Conservation (phyloP, 2,113 vertebrate genomes). For the Coreoperca whiteheadi region DNA sequence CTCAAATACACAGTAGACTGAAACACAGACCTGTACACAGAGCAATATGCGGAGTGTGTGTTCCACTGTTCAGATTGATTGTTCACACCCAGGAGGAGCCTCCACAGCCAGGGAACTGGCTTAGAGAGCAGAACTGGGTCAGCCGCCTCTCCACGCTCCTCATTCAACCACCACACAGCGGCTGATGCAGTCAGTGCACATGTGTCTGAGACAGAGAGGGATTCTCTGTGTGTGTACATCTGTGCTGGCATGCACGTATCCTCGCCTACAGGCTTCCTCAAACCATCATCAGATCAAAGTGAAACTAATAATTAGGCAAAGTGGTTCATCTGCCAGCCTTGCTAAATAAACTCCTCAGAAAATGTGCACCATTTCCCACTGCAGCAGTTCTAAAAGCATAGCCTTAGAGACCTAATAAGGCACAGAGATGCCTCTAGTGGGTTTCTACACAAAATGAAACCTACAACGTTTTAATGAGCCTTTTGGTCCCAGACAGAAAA, state of each 20-base stretch:
- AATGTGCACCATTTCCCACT: conserved; percentile 19
- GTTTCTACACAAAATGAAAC: conserved; percentile 3
- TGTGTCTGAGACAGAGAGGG: conserved; percentile 37
- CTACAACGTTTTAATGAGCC: conserved; percentile 44
- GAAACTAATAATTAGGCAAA: conserved; percentile 68
- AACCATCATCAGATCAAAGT: conserved; percentile 66
- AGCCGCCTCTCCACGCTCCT: conserved; percentile 56
- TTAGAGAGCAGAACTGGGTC: conserved; percentile 75
- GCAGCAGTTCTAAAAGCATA: conserved; percentile 16
- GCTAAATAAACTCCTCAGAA: conserved; percentile 17
- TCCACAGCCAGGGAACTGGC: conserved; percentile 41
- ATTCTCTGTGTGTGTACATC: conserved; percentile 47
- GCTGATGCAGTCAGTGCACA: conserved; percentile 45
- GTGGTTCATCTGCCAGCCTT: conserved; percentile 40
- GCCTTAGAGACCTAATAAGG: not conserved
- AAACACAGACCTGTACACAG: not conserved
- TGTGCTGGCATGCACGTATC: conserved; percentile 36
- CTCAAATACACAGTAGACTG: no score
- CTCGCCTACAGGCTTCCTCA: conserved; percentile 50
- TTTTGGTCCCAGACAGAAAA: conserved; percentile 9
- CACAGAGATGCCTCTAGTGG: not conserved
- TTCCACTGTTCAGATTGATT: conserved; percentile 59
- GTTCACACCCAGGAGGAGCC: conserved; percentile 56
- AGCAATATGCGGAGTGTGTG: not conserved
- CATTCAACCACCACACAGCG: conserved; percentile 44